Conservation (phyloP, 2,113 vertebrate genomes). For the Dipodomys merriami region DNA sequence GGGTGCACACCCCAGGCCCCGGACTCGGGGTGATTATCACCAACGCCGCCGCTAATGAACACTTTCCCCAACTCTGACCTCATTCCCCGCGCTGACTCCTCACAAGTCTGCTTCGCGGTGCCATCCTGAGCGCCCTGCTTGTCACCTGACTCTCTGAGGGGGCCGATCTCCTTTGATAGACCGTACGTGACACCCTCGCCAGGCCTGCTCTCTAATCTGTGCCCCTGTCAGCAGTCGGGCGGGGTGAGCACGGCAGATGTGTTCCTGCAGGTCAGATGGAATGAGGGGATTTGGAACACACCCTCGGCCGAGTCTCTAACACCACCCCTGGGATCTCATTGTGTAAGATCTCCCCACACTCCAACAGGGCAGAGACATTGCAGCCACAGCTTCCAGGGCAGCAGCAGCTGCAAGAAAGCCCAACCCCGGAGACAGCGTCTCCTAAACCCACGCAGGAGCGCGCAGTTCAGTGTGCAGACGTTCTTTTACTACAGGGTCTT, state of each 20-base stretch:
- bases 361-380: constrained; percentile 51
- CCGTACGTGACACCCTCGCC: constrained; percentile 88
- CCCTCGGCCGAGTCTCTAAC: constrained; percentile 79
- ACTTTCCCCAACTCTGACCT: constrained; percentile 85
- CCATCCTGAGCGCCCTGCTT: constrained; percentile 85
- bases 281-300: constrained; percentile 84
- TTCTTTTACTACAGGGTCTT: background rate
- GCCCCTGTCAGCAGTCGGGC: constrained; percentile 85
- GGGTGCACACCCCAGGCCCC: background rate
- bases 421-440: constrained; percentile 52
- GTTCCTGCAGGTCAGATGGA: constrained; percentile 88
- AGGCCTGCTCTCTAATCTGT: constrained; percentile 88
- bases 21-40: constrained; percentile 73
- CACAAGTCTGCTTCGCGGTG: constrained; percentile 81
- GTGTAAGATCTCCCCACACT: constrained; percentile 72
- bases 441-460: background rate
- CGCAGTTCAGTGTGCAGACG: constrained; percentile 20
- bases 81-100: constrained; percentile 83
- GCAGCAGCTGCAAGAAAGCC: constrained; percentile 48
- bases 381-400: background rate
- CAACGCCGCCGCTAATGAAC: constrained; percentile 78
- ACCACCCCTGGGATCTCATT: constrained; percentile 83
- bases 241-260: constrained; percentile 85
- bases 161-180: constrained; percentile 90
- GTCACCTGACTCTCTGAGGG: constrained; percentile 89